phyloP scores from a whole-genome alignment of 2,888 invertebrate species.

The Drosophila hawaiiensis region DNA sequence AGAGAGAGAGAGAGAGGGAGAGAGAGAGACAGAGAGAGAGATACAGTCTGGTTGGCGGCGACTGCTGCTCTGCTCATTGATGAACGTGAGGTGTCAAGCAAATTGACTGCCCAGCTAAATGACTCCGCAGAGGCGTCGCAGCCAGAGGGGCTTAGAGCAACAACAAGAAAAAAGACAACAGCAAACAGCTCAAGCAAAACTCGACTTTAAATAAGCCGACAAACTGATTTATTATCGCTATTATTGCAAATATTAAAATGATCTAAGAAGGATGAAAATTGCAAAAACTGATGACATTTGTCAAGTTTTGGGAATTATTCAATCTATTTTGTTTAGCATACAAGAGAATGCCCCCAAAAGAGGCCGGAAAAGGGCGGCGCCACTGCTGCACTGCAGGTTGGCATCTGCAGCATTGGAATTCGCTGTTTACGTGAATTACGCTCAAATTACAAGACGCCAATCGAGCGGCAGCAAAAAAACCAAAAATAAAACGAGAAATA shows the following conservation, averaged over 20 bases:
- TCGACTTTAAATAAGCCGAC: not conserved
- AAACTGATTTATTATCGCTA: not conserved
- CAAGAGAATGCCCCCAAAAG: not conserved
- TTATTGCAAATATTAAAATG: not conserved
- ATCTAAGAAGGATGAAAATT: not conserved
- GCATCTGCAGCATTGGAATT: constrained; percentile 62
- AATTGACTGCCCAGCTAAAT: constrained; percentile 79
- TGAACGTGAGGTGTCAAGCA: constrained; percentile 84
- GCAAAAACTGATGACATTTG: too few species aligned
- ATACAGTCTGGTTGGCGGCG: constrained; percentile 41
- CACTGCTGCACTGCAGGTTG: constrained; percentile 31
- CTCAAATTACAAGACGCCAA: constrained; percentile 74
- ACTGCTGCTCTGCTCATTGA: constrained; percentile 76
- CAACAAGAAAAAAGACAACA: too few species aligned
- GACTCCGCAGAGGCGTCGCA: constrained; percentile 51
- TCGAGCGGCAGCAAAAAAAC: constrained; percentile 11
- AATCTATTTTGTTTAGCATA: not conserved
- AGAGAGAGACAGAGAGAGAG: constrained; percentile 3
- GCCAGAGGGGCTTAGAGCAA: not conserved
- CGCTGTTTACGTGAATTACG: constrained; percentile 82
- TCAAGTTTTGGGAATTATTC: not conserved
- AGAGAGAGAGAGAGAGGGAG: not conserved
- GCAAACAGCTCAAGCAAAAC: too few species aligned
- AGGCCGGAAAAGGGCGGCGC: too few species aligned
- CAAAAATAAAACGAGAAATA: constrained; percentile 19